Base-by-base conservation (phyloP, 1,140 invertebrate species). In the Caenorhabditis remanei region DNA sequence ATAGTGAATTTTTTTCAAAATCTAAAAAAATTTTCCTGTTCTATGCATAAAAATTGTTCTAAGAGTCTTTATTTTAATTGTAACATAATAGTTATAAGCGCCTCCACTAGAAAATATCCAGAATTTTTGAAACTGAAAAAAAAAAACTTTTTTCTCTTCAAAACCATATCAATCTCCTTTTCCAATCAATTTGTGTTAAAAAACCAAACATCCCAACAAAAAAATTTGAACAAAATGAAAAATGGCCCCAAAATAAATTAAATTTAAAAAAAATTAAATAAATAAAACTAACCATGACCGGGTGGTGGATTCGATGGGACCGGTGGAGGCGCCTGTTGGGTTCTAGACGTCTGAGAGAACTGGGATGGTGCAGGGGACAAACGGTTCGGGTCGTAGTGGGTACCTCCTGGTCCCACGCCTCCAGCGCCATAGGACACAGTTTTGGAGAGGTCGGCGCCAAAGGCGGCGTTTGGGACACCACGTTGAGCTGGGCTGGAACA, bases 281-380 rank as follows among this genome's bases (percentile, higher is more conserved):
- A 40, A 32, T 1, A 19, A 32, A 55, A 56, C 71, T 79, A 50
- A 85, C 75, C 75, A 58, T 48, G n/a, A 32, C 24, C 8, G 0
- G 87, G 87, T 40, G 87, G 87, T 19, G 65, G 56, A 61, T 48
- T 79, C 11, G 55, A 56, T 41, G 87, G 63, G 41, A 67, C 85
- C 32, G 84, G 67, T 16, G 87, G 87, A 2, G 87, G 87, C 4
- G 82, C 24, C 21, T 48, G 43, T 14, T 75, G 48, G 32, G 32
- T 32, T 14, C n/a, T 16, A 7, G 58, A 50, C 9, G 11, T 13
- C 6, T n/a, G n/a, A 6, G 61, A 50, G 7, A 32, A 50, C 46
- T 58, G 71, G 61, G 86, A 58, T 50, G 86, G 63, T 21, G 82
- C 48, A 0, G 79, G 61, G 2, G 82, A 85, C 5, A 65, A 43